Base-by-base conservation (phyloP, 2,797 vertebrate genomes). In the Erethizon dorsatum region DNA sequence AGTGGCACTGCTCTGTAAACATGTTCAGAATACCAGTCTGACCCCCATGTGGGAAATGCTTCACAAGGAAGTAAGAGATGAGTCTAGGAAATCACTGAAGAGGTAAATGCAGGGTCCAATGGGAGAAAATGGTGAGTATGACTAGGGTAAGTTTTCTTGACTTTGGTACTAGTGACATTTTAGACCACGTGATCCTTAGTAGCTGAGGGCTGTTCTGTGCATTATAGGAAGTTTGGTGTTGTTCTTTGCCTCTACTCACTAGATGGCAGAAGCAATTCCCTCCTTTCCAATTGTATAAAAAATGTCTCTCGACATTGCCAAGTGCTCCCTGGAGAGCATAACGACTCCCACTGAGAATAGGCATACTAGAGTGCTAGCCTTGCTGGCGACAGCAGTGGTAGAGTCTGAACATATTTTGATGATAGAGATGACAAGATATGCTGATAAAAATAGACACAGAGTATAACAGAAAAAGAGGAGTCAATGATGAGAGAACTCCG, bases 361-460 rank as follows among this genome's bases (percentile, higher is more conserved):
- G 22, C 12, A 0, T 13, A 52, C 24, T 12, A 26, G 20, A 26
- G 22, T 52, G 28, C 47, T 63, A 59, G 14, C 75, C 57, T 1
- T 37, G 31, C 50, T 87, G 63, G 69, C 26, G 69, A 83, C 56
- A 73, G 28, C 37, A 59, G 6, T 59, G 45, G 17, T 26, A 83
- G 22, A 73, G 56, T 93, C 86, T 63, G 18, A 83, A 71, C 33
- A 78, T 86, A 86, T 45, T 91, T 91, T 52, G 50, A 86, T 50
- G 24, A 63, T 22, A 94, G 73, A 88, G 26, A 17, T 12, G 41
- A 92, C 67, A 41, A 50, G 41, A 86, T 78, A 67, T 15, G 6
- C 37, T 79, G 67, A 59, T 45, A 75, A 90, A 71, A 92, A 54
- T 4, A 80, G 61, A 88, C 20, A 20, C 1, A 47, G 52, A 78